These are phyloP conservation scores for Mola mola DNA, from an alignment of 2,113 vertebrate genomes.

Conservation along the genomic window DNA sequence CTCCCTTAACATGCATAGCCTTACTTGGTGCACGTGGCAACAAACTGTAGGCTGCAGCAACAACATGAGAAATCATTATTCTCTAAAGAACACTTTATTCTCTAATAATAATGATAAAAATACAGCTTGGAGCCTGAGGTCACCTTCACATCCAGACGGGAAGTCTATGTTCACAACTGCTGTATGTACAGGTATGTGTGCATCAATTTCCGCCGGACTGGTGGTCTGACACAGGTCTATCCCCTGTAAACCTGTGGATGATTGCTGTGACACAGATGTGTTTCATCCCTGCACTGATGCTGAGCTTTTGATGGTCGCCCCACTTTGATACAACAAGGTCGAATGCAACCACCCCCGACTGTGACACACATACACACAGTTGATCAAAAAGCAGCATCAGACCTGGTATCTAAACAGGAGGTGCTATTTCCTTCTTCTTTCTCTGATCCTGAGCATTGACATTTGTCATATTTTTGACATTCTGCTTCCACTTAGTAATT, in stretches of 20 bases:
- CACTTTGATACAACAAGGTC: conserved; percentile 65
- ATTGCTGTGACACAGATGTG: conserved; percentile 54
- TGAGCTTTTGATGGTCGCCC: conserved; percentile 60
- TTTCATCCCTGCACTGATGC: conserved; percentile 64
- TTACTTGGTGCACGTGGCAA: no score
- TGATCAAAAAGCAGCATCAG: conserved; percentile 16
- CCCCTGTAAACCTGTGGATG: conserved; percentile 56
- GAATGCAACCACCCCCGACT: conserved; percentile 50
- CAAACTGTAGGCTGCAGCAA: no score
- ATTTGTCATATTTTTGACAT: conserved; percentile 33
- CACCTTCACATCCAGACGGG: conserved; percentile 36
- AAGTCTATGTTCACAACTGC: conserved; percentile 2
- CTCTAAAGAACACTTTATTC: no score
- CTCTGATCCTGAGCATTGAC: conserved; percentile 46
- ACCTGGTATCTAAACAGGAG: conserved; percentile 35
- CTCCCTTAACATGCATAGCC: no score
- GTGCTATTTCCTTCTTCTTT: conserved; percentile 10
- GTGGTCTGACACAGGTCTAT: conserved; percentile 44
- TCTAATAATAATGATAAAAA: not conserved
- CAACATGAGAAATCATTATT: no score
- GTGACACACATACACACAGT: conserved; percentile 9
- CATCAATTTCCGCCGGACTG: conserved; percentile 55
- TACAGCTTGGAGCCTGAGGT: conserved; percentile 39
- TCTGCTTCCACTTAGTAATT: conserved; percentile 8
- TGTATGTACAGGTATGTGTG: conserved; percentile 29